Conservation (phyloP, 2,113 vertebrate genomes). For the Acrocephalus kingi region DNA sequence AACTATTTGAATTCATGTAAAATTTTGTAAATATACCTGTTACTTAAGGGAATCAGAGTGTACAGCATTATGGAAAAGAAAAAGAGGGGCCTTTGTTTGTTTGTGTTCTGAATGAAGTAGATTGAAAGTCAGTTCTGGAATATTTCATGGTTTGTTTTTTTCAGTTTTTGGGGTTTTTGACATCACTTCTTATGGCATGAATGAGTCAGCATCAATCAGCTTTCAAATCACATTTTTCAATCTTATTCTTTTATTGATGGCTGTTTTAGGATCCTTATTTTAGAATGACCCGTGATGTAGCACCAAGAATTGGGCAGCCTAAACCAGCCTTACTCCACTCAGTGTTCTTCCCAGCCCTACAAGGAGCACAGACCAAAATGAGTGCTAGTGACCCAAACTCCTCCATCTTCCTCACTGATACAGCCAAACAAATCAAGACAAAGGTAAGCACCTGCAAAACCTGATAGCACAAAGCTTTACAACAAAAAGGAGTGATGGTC, state of each 20-base stretch:
- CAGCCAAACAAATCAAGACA: slow-evolving; percentile 94
- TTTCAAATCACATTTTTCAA: not conserved
- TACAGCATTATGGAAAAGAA: not conserved
- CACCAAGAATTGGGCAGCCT: slow-evolving; percentile 87
- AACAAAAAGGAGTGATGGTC: not conserved
- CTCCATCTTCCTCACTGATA: slow-evolving; percentile 96
- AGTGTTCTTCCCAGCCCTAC: slow-evolving; percentile 94
- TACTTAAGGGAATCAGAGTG: not conserved
- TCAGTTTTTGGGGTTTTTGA: not conserved
- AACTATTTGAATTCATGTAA: not conserved
- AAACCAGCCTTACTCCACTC: slow-evolving; percentile 96
- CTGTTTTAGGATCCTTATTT: slow-evolving; percentile 92
- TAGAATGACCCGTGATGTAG: slow-evolving; percentile 96
- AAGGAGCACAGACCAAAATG: slow-evolving; percentile 99
- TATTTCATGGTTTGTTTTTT: not conserved
- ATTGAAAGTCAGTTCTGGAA: not conserved
- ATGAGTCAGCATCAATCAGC: not conserved
- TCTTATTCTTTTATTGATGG: not conserved
- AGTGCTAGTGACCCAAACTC: slow-evolving; percentile 95
- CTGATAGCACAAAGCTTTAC: not conserved
- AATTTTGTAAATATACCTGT: not conserved
- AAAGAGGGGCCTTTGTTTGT: not conserved
- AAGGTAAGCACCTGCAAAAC: slow-evolving; percentile 79
- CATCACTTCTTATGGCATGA: not conserved
- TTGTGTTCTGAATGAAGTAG: not conserved